phyloP scores from a whole-genome alignment of 2,797 vertebrate genomes.

The Anguilla marmorata region DNA sequence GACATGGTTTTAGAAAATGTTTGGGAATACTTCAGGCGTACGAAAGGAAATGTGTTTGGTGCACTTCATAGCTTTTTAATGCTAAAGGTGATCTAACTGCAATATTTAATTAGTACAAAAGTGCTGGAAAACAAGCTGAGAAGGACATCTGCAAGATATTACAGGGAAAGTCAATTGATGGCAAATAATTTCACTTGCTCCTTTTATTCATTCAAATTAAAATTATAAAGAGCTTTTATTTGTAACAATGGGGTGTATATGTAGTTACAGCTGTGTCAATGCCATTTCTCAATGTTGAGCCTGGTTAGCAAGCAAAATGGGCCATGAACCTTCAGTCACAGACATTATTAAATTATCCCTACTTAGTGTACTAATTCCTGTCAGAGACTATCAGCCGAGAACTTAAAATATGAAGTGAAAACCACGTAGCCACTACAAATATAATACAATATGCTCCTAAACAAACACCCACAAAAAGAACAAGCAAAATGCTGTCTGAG shows the following conservation, averaged over 20 bases:
- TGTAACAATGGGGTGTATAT: neutral
- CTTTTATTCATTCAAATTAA: neutral
- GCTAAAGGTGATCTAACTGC: conserved; percentile 36
- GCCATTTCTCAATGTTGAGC: conserved; percentile 5
- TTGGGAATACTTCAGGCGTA: conserved; percentile 21
- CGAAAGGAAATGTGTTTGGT: conserved; percentile 19
- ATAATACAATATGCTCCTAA: neutral
- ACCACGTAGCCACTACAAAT: neutral
- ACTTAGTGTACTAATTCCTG: conserved; percentile 18
- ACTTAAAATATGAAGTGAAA: conserved; percentile 15
- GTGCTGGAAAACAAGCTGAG: conserved; percentile 19
- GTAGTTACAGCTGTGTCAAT: neutral
- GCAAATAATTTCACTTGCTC: neutral
- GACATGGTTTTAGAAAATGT: conserved; percentile 26
- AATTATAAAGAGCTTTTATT: conserved; percentile 17
- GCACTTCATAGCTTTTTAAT: conserved; percentile 33
- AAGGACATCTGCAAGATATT: conserved; percentile 20
- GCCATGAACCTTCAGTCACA: neutral
- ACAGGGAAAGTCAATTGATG: neutral
- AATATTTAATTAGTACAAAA: conserved; percentile 17
- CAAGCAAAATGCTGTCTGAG: neutral
- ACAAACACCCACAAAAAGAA: conserved; percentile 13
- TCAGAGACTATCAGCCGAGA: conserved; percentile 10
- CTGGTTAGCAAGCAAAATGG: conserved; percentile 20
- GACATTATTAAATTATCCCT: conserved; percentile 17